These are phyloP conservation scores for Serrognathus titanus DNA, from an alignment of 2,888 invertebrate genomes.

Conservation along the genomic window DNA sequence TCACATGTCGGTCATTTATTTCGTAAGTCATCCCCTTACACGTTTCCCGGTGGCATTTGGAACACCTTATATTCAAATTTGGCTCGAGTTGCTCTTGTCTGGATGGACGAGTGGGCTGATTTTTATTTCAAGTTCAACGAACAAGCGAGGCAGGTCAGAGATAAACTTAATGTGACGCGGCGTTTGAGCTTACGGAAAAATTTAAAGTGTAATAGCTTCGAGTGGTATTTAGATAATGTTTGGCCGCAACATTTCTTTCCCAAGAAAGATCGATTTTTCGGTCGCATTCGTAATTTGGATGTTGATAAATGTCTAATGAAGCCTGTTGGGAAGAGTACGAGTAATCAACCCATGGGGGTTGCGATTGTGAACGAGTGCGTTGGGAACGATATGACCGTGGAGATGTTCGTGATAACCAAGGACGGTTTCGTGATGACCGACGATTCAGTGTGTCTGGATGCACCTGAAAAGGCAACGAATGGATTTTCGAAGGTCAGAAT, in stretches of 20 bases:
- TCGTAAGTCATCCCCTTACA: slow-evolving; percentile 88
- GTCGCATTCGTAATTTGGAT: slow-evolving; percentile 90
- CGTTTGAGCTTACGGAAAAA: slow-evolving; percentile 59
- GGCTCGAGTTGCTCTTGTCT: slow-evolving; percentile 96
- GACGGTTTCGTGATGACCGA: slow-evolving; percentile 79
- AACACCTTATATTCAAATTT: slow-evolving; percentile 94
- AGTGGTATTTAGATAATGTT: slow-evolving; percentile 97
- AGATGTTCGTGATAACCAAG: slow-evolving; percentile 68
- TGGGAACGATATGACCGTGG: slow-evolving; percentile 81
- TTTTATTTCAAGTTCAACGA: slow-evolving; percentile 96
- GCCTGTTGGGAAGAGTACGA: slow-evolving; percentile 59
- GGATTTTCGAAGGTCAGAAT: slow-evolving; percentile 61
- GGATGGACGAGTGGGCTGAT: slow-evolving; percentile 99
- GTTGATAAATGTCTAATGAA: slow-evolving; percentile 73
- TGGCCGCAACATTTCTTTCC: slow-evolving; percentile 98
- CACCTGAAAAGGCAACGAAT: slow-evolving; percentile 52
- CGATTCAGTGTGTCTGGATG: slow-evolving; percentile 82
- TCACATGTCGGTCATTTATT: slow-evolving; percentile 97
- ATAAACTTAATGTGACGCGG: slow-evolving; percentile 60
- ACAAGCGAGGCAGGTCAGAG: slow-evolving; percentile 69
- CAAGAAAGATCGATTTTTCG: slow-evolving; percentile 93
- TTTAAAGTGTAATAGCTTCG: slow-evolving; percentile 85
- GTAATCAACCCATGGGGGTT: slow-evolving; percentile 95
- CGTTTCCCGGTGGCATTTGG: slow-evolving; percentile 85
- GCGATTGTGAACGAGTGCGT: slow-evolving; percentile 94